phyloP scores from a whole-genome alignment of 2,113 vertebrate species.

The Entomyzon cyanotis region DNA sequence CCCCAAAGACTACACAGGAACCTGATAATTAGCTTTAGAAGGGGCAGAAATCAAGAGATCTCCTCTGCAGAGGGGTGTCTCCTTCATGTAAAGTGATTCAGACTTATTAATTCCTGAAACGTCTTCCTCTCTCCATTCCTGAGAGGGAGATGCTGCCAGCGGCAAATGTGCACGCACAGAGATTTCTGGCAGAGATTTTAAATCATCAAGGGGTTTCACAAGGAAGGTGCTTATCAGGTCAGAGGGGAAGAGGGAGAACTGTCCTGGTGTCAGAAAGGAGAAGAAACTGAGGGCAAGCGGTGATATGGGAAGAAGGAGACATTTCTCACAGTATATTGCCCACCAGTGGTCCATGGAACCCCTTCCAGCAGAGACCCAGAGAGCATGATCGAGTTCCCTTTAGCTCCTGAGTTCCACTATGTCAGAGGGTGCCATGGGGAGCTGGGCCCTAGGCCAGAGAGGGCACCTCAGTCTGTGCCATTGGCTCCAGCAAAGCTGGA shows the following conservation, averaged over 20 bases:
- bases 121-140: neutral
- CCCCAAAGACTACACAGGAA: neutral
- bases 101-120: neutral
- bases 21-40: neutral
- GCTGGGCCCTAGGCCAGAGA: neutral
- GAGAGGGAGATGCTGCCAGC: neutral
- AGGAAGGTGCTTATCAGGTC: neutral
- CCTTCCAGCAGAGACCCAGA: neutral
- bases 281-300: neutral
- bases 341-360: neutral
- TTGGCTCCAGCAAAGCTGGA: neutral
- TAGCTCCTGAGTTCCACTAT: neutral
- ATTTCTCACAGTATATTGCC: neutral
- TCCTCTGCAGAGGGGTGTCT: neutral
- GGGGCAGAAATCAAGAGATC: neutral
- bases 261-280: neutral
- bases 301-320: neutral
- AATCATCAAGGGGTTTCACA: neutral
- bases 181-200: neutral
- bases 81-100: neutral
- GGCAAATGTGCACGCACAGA: accelerated
- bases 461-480: neutral
- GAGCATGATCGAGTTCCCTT: neutral
- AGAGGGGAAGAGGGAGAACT: neutral
- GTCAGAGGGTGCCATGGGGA: neutral